These are phyloP conservation scores for Centropyge bicolor DNA, from an alignment of 2,797 vertebrate species.

Conservation along the genomic window DNA sequence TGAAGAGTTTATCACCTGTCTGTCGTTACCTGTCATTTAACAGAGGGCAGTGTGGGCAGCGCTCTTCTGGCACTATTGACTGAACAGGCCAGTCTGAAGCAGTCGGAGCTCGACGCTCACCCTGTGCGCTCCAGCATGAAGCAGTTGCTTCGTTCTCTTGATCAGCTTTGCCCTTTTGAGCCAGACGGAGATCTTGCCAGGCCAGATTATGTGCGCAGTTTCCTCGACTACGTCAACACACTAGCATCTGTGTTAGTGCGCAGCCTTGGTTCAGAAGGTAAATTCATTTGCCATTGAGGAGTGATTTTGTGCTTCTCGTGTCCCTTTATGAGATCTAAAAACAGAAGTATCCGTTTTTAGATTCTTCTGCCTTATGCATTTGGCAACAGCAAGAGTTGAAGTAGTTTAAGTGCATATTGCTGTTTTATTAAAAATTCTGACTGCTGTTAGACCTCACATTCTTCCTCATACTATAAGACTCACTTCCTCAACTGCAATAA, in stretches of 20 bases:
- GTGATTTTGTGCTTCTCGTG: not conserved
- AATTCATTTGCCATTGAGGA: constrained; percentile 16
- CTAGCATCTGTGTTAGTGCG: constrained; percentile 89
- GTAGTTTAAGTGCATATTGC: not conserved
- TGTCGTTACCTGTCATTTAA: constrained; percentile 3
- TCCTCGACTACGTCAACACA: constrained; percentile 91
- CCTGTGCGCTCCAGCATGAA: constrained; percentile 89
- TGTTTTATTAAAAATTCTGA: constrained; percentile 8
- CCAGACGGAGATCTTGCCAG: constrained; percentile 66
- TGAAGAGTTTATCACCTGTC: not conserved
- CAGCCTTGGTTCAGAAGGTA: constrained; percentile 92
- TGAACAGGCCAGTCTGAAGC: constrained; percentile 90
- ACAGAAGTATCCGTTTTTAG: not conserved
- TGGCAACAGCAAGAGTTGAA: not conserved
- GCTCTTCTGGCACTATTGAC: constrained; percentile 85
- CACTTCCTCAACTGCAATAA: not conserved
- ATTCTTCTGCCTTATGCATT: not conserved
- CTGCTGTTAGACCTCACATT: not conserved
- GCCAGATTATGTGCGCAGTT: constrained; percentile 87
- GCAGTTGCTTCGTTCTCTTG: constrained; percentile 89
- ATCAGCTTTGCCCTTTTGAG: constrained; percentile 83
- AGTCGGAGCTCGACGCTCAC: constrained; percentile 88
- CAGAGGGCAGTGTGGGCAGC: constrained; percentile 85
- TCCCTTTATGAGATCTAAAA: not conserved
- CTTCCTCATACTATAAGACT: not conserved